These are phyloP conservation scores for Chloroceryle inda DNA, from an alignment of 2,797 vertebrate species.

Conservation along the genomic window DNA sequence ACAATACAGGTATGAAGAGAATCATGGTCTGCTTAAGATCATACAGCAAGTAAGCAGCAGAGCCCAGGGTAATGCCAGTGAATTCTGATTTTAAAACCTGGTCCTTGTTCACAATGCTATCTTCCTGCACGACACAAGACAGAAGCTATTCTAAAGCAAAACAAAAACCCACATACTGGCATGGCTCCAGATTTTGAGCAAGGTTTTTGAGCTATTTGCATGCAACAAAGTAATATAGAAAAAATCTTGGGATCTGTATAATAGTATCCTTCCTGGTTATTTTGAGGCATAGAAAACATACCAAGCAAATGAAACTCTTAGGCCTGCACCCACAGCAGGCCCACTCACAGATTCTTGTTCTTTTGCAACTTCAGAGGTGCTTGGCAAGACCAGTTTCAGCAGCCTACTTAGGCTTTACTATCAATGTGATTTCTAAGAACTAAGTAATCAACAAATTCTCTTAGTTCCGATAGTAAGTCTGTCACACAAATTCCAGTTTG, in stretches of 20 bases:
- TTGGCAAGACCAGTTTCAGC: not conserved
- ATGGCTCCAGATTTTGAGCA: not conserved
- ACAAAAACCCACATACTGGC: not conserved
- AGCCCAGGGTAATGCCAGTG: not conserved
- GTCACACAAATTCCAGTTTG: slow-evolving; percentile 27
- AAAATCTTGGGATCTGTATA: slow-evolving; percentile 9
- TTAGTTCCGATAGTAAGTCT: not conserved
- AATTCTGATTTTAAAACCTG: not conserved
- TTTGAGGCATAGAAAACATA: slow-evolving; percentile 36
- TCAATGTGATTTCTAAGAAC: slow-evolving; percentile 32
- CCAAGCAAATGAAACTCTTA: slow-evolving; percentile 35
- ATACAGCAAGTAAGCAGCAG: not conserved
- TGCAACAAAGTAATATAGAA: slow-evolving; percentile 31
- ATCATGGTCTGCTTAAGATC: not conserved
- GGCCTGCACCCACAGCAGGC: slow-evolving; percentile 10
- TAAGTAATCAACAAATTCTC: slow-evolving; percentile 7
- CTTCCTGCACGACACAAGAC: not conserved
- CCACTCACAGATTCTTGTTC: slow-evolving; percentile 23
- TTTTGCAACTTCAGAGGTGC: slow-evolving; percentile 6
- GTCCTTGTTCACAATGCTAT: not conserved
- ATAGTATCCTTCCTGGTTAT: slow-evolving; percentile 25
- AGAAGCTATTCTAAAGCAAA: slow-evolving; percentile 2
- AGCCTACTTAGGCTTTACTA: slow-evolving; percentile 9
- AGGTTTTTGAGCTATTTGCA: slow-evolving; percentile 11
- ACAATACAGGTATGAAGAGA: not conserved